Evolutionary conservation across 2,797 vertebrate genomes (phyloP), one percentile per base, ranked within the genome.

Genomic region (Pseudotriccus pelzelni): DNA sequence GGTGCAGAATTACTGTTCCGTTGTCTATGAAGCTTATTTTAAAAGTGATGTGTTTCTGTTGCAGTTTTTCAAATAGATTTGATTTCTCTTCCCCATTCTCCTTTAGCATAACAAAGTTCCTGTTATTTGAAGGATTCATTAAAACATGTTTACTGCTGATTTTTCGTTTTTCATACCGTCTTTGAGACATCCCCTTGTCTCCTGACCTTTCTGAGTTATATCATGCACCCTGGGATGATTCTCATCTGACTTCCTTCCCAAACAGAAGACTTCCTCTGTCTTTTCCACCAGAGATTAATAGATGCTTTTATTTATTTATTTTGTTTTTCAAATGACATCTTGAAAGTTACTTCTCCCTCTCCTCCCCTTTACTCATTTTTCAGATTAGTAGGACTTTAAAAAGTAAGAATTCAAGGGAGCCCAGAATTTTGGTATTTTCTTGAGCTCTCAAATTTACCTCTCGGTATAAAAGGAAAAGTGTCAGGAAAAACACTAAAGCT

Each of bases 231-330:
- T 87, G 56, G 68, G 56, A 77, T 92, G 88, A 93, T 85, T 92
- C 78, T 93, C 76, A 82, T 84, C 83, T 96, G 94, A 84, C 75
- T 92, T 90, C 44, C 36, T 79, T 89, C 28, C 56, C 34, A 63
- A 89, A 72, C 69, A 77, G 88, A 87, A 62, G 19, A 78, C 59
- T 69, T 80, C 17, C 25, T 92, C 55, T 69, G 23, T 46, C 11
- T 90, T 10, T 85, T 66, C 34, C 41, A 49, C 27, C 34, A 53
- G n/a, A 58, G 49, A 39, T 85, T 14, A 53, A 52, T 74, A 80
- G 56, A 14, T 83, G 21, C 6, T 79, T 52, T 13, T 69, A 74
- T 84, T 72, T 76, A 41, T 49, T 91, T 58, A 34, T 76, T 83
- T 76, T 19, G 17, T 49, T 5, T 93, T 84, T 63, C 53, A 85